Base-by-base conservation (phyloP, 2,797 vertebrate genomes). In the Caiman crocodilus region DNA sequence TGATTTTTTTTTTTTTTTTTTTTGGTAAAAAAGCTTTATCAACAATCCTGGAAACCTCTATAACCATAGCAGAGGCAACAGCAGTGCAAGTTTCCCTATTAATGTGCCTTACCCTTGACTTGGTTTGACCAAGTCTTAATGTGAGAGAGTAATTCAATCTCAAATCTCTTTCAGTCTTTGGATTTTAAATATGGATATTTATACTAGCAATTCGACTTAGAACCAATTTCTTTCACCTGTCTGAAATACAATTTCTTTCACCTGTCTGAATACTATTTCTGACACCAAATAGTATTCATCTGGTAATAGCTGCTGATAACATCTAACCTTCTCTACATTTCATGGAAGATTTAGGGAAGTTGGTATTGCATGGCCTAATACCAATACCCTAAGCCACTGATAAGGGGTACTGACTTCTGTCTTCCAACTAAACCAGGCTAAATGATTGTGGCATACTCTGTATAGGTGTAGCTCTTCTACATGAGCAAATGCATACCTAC, bases 1-100 rank as follows among this genome's bases (percentile, higher is more conserved):
- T 63, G 80, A 71, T 58, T 94, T 83, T 10, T 63, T 87, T 28
- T 56, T 94, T 82, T 10, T 63, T 87, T 28, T n/a, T n/a, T n/a
- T n/a, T n/a, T n/a, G n/a, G 5, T 67, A 3, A 82, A 63, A 20
- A 65, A 18, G 77, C 75, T 63, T 88, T 60, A 63, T 21, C 65
- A 4, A 1, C 64, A 85, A 30, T 63, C 15, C 17, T 61, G 25
- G 77, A n/a, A 71, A 79, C 86, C 58, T 35, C 82, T 7, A 58
- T 28, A 79, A 15, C 55, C 7, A 9, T n/a, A 74, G 64, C 25
- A 50, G 23, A 75, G 16, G 60, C 64, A 9, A 15, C 55, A 82
- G 32, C 5, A 71, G 13, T 79, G 82, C 75, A 4, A 12, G 71
- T 84, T 56, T 78, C 57, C 2, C 4, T 0, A 0, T 14, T 69